Evolutionary conservation across 37 sponge, comb jelly and placozoan species (phyloP).

Genomic region (Cladorhizidae sp.): DNA sequence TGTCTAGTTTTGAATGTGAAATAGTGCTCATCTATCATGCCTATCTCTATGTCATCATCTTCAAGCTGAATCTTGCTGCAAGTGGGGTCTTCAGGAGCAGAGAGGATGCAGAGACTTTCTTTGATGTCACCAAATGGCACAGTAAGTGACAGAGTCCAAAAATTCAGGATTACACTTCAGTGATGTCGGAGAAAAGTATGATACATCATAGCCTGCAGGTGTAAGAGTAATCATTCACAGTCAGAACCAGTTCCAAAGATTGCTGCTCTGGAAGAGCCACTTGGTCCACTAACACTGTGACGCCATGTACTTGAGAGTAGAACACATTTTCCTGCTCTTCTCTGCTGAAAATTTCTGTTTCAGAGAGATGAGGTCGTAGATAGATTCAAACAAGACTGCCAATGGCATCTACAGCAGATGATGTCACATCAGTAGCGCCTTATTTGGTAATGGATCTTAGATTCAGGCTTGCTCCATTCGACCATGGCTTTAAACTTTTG

Average conservation of each 20-base stretch:
- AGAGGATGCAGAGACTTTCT: background rate
- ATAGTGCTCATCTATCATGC: background rate
- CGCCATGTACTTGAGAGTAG: background rate
- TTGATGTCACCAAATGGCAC: background rate
- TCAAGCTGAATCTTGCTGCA: background rate
- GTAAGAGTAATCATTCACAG: background rate
- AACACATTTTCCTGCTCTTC: background rate
- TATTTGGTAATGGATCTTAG: too few species aligned
- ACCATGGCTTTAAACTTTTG: background rate
- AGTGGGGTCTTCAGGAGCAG: background rate
- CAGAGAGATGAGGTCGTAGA: background rate
- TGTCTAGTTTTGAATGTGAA: background rate
- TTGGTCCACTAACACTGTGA: background rate
- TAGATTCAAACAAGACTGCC: too few species aligned
- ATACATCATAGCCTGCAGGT: background rate
- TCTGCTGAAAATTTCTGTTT: background rate
- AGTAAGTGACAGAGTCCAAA: background rate
- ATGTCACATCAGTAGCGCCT: too few species aligned
- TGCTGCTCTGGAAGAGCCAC: background rate
- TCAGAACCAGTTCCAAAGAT: background rate
- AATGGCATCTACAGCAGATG: too few species aligned
- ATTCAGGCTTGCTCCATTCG: too few species aligned
- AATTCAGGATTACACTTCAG: background rate
- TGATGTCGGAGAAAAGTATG: background rate
- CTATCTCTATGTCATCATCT: background rate